A percentile compares a stretch with the other conserved stretches of the same genome.
phyloP scores from a whole-genome alignment of 2,797 vertebrate species.

The Capromys pilorides region DNA sequence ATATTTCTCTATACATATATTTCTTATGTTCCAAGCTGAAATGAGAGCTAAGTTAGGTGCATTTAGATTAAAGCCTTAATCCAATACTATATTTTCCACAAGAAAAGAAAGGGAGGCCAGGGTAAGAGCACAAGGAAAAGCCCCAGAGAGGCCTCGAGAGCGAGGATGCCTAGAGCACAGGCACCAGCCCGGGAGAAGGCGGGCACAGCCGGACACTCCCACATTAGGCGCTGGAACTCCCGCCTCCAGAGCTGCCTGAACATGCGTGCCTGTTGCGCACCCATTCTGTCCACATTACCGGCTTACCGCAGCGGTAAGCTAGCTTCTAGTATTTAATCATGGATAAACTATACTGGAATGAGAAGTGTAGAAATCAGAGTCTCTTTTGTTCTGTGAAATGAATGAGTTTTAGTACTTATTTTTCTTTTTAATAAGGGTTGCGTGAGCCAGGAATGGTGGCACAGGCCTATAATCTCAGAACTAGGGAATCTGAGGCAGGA shows the following conservation, averaged over 20 bases:
- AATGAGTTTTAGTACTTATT: not conserved
- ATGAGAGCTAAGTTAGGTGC: not conserved
- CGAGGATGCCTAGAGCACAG: not conserved
- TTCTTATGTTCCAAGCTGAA: not conserved
- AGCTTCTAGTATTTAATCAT: not conserved
- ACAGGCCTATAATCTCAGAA: not conserved
- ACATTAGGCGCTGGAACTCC: not conserved
- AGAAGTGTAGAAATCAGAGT: not conserved
- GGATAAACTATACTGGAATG: not conserved
- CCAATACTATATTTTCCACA: not conserved
- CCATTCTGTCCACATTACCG: rapidly evolving
- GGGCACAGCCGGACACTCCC: no score
- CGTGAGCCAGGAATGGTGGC: not conserved
- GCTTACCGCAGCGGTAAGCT: not conserved
- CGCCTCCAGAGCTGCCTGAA: not conserved
- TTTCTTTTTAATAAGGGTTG: not conserved
- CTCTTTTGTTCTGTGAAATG: not conserved
- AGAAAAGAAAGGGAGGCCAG: not conserved
- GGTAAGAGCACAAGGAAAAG: not conserved
- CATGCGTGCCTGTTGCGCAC: rapidly evolving
- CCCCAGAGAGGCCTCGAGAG: not conserved
- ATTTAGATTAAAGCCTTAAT: not conserved
- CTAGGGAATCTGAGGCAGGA: not conserved
- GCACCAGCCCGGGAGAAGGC: rapidly evolving
- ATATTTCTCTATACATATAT: not conserved